Conservation (phyloP, 1,140 invertebrate species). For the Pseudoatta argentina region DNA sequence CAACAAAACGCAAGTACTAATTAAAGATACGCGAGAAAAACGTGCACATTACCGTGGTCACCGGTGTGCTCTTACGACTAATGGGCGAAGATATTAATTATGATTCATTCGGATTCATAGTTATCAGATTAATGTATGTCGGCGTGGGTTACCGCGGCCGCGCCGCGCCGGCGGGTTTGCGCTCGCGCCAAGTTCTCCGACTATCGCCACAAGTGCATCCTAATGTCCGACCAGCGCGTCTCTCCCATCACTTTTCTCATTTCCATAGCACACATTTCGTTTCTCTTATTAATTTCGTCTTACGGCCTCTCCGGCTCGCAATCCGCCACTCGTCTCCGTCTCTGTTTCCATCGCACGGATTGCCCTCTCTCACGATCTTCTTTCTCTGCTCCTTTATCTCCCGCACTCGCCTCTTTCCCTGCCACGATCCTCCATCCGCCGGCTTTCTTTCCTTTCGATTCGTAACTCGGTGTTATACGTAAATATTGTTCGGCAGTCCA, state of each 20-base stretch:
- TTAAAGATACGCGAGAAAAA: conserved; percentile 68
- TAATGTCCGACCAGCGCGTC: conserved; percentile 61
- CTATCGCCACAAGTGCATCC: conserved; percentile 72
- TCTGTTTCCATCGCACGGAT: conserved; percentile 40
- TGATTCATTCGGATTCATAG: conserved; percentile 77
- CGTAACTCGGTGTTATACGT: conserved; percentile 76
- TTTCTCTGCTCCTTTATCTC: conserved; percentile 57
- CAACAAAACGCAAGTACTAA: conserved; percentile 64
- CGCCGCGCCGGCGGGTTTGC: conserved; percentile 2
- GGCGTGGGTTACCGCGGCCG: conserved; percentile 66
- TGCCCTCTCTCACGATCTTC: conserved; percentile 73
- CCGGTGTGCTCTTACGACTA: conserved; percentile 65
- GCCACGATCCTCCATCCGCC: not conserved
- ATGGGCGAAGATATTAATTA: conserved; percentile 78
- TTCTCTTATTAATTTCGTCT: conserved; percentile 79
- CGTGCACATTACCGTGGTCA: conserved; percentile 61
- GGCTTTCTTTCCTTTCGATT: conserved; percentile 64
- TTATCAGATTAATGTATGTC: conserved; percentile 77
- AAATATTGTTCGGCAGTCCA: conserved; percentile 77
- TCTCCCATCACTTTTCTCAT: conserved; percentile 61
- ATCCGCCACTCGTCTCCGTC: conserved; percentile 50
- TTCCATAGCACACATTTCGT: conserved; percentile 75
- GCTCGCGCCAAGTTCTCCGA: conserved; percentile 51
- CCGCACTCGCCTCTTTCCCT: not conserved
- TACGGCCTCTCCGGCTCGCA: conserved; percentile 58